Percentiles rank a stretch among this genome's conserved stretches.
These are phyloP conservation scores for Oryzias melastigma DNA, from an alignment of 2,113 vertebrate species.

Conservation along the genomic window DNA sequence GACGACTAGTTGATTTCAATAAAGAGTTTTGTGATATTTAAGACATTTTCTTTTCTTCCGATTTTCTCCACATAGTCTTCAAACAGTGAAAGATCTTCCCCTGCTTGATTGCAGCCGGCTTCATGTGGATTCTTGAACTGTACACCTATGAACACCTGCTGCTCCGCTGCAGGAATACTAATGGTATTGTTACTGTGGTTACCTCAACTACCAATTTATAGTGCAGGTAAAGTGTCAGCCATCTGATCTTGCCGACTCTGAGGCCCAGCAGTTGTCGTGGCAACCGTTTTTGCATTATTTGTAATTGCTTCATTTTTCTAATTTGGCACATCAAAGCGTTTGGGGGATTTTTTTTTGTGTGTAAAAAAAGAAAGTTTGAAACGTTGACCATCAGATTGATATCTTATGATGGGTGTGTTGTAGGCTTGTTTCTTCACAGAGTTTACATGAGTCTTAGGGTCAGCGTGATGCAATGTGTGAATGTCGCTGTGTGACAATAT, in stretches of 20 bases:
- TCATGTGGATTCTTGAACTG: neutral
- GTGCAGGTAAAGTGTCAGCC: constrained; percentile 55
- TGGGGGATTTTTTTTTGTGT: neutral
- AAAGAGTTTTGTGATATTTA: constrained; percentile 39
- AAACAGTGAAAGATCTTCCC: too few relatives aligned
- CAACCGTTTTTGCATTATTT: constrained; percentile 58
- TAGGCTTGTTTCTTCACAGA: too few relatives aligned
- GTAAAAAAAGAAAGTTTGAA: constrained; percentile 18
- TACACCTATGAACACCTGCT: constrained; percentile 14
- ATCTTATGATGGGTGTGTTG: neutral
- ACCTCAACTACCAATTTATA: constrained; percentile 49
- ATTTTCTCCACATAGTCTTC: neutral
- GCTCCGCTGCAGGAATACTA: constrained; percentile 49
- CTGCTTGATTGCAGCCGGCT: too few relatives aligned
- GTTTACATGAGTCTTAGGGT: too few relatives aligned
- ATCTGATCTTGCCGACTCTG: constrained; percentile 25
- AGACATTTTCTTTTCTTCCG: constrained; percentile 6
- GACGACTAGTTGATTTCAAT: constrained; percentile 11
- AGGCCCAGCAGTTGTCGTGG: constrained; percentile 68
- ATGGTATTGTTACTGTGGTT: constrained; percentile 63
- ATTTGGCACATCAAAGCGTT: constrained; percentile 7
- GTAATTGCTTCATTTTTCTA: constrained; percentile 38
- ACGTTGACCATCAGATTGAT: neutral
- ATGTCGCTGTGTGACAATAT: too few relatives aligned
- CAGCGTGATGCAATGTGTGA: too few relatives aligned